Evolutionary conservation across 2,113 vertebrate species (phyloP), one percentile per base, ranked within the genome.

Genomic region (Toxotes chatareus): DNA sequence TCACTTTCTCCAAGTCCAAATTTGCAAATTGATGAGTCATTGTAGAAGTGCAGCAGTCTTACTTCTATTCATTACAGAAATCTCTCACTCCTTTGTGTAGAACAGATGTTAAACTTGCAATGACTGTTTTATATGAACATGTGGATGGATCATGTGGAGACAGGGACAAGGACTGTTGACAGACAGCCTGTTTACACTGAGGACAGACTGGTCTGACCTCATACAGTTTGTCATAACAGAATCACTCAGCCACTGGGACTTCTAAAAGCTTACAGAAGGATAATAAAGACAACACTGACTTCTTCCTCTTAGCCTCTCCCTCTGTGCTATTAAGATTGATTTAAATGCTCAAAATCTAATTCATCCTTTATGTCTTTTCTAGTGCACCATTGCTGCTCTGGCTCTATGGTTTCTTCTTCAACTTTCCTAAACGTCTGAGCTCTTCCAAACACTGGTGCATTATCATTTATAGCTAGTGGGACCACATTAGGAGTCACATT

Each of bases 141-240:
- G 10, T 60, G 14, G 56, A 34, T 69, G 51, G 27, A 63, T 77
- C 21, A 27, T n/a, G 4, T 73, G 42, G 31, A 19, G 27, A 17
- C 23, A 3, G 16, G 17, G 19, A 46, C 51, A 67, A 63, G 69
- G 47, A 32, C 55, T 31, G 21, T 19, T 4, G 51, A 80, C 53
- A 27, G 19, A 47, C 46, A 31, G 27, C 23, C 12, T 80, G 67
- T 60, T 51, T 79, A 56, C 21, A 73, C 61, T 55, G 62, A 59
- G 16, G 42, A 81, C 84, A 84, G 53, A 64, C 47, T 9, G 60
- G n/a, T 81, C 4, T 65, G 64, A 59, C 75, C 64, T 76, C 63
- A 65, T 55, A 57, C 60, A 70, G 65, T 67, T 68, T 69, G 27
- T 73, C 59, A 73, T 73, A 64, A 77, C 77, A 87, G 9, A 67